phyloP scores from a whole-genome alignment of 2,797 vertebrate species.

The Onychomys arenicola region DNA sequence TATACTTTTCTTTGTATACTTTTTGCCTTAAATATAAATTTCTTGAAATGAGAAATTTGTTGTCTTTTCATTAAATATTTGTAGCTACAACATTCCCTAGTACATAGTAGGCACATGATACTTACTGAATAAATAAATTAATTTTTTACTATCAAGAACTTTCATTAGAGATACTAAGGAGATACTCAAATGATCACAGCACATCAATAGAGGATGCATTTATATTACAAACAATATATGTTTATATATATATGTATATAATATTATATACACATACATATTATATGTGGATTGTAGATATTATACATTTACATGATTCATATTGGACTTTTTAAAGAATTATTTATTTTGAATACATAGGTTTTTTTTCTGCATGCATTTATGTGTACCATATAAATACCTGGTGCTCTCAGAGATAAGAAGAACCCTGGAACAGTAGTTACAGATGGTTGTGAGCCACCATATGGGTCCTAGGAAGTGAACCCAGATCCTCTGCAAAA shows the following conservation, averaged over 20 bases:
- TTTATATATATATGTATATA: background rate
- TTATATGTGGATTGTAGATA: background rate
- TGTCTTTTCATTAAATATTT: constrained; percentile 5
- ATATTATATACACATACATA: background rate
- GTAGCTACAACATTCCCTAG: background rate
- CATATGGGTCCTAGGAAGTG: background rate
- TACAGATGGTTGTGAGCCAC: background rate
- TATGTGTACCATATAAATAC: background rate
- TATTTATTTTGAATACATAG: background rate
- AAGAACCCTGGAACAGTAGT: background rate
- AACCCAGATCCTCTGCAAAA: background rate
- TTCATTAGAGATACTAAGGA: constrained; percentile 8
- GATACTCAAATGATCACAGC: background rate
- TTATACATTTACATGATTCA: constrained; percentile 2
- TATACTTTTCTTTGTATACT: background rate
- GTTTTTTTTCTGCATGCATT: background rate
- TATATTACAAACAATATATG: background rate
- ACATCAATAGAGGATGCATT: background rate
- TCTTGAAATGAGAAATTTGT: background rate
- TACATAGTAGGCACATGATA: background rate
- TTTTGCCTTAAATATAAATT: constrained; percentile 36
- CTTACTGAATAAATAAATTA: background rate
- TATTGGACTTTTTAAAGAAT: background rate
- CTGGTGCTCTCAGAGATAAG: too few relatives aligned
- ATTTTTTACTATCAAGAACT: constrained; percentile 1